Base-by-base conservation (phyloP, 1,140 invertebrate genomes). In the Vollenhovia emeryi region DNA sequence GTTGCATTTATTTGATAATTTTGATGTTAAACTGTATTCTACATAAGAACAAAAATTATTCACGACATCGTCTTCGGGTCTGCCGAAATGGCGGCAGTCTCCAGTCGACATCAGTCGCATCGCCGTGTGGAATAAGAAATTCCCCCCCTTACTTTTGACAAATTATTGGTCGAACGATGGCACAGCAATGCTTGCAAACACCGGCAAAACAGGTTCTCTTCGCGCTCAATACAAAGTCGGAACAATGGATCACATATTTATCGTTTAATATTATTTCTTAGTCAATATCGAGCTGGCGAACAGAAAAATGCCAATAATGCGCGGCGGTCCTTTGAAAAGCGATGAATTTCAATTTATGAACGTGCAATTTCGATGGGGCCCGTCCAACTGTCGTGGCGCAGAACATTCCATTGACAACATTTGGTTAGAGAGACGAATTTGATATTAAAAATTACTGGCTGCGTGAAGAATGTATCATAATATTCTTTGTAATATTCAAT, bases 341-440 rank as follows among this genome's bases (percentile, higher is more conserved):
- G 96, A 96, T 36, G 93, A 94, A 13, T 98, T 97, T 91, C 94
- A 96, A 33, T 97, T 98, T 80, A 95, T 96, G 64, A 97, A 98
- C 82, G 94, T 98, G 87, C 98, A 98, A 92, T 97, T 98, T 90
- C 98, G 98, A 91, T 98, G 98, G 97, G 97, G 97, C 0, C 95
- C 96, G 3, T 96, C 96, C 74, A 96, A 97, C 86, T 96, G 95
- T 71, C 94, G 95, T 18, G 98, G 98, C 18, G 98, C 97, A 21
- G 98, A 99, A 94, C 98, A 98, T 92, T 96, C 96, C 4, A 85
- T 93, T 36, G 69, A 92, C 21, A 87, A 87, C 9, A 74, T 84
- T n/a, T 92, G 91, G 91, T 92, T 87, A 73, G 71, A 50, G 8
- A 8, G 21, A 27, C 0, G 7, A 82, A 85, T 83, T 76, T 40